Evolutionary conservation across 1,140 invertebrate genomes (phyloP).

Genomic region (Globodera ellingtonae): DNA sequence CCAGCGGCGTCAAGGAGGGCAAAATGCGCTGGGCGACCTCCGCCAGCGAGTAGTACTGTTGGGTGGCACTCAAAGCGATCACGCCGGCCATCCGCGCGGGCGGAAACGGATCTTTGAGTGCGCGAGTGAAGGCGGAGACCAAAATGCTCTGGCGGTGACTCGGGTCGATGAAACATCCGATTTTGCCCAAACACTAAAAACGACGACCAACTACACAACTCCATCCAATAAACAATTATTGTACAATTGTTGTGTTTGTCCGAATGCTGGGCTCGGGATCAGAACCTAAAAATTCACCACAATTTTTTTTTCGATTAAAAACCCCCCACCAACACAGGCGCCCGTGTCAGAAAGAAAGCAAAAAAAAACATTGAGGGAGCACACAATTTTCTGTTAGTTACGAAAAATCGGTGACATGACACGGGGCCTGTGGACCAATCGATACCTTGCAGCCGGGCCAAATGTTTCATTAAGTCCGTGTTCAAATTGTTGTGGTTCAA

Average conservation of each 20-base stretch:
- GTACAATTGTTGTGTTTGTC: slow-evolving; percentile 90
- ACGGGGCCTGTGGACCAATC: slow-evolving; percentile 72
- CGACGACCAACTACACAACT: background rate
- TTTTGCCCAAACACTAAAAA: slow-evolving; percentile 83
- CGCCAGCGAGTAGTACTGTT: slow-evolving; percentile 87
- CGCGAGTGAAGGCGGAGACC: slow-evolving; percentile 88
- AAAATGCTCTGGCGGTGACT: slow-evolving; percentile 82
- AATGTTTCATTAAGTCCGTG: slow-evolving; percentile 90
- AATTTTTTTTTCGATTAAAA: slow-evolving; percentile 28
- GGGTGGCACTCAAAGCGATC: slow-evolving; percentile 86
- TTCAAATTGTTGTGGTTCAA: slow-evolving; percentile 97
- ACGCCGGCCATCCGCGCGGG: slow-evolving; percentile 85
- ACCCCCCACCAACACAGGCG: slow-evolving; percentile 23
- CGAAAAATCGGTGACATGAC: background rate
- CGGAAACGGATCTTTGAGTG: slow-evolving; percentile 90
- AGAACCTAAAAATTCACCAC: slow-evolving; percentile 24
- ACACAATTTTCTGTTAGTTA: too few relatives aligned
- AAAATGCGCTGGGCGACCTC: slow-evolving; percentile 88
- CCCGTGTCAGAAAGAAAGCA: too few relatives aligned
- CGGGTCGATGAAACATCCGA: slow-evolving; percentile 88
- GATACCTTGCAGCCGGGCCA: slow-evolving; percentile 87
- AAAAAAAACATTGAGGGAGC: too few relatives aligned
- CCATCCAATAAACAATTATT: background rate
- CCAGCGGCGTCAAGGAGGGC: slow-evolving; percentile 85
- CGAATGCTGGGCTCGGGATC: slow-evolving; percentile 75